Evolutionary conservation across 2,797 vertebrate species (phyloP), one percentile per base, ranked within the genome.

Genomic region (Oryzias dopingdopingensis): DNA sequence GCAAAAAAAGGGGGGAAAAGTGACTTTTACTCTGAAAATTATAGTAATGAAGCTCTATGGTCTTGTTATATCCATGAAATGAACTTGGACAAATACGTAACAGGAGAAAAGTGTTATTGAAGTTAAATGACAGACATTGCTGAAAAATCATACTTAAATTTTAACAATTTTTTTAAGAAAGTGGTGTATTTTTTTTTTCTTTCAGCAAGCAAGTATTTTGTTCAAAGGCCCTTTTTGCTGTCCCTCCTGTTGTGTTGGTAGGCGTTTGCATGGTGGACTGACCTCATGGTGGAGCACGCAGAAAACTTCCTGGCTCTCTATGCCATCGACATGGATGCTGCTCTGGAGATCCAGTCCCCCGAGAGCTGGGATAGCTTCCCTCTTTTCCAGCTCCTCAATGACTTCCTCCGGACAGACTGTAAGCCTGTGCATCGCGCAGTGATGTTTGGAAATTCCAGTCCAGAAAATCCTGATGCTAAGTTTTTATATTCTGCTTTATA

Each of bases 191-290:
- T 32, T 32, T 32, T 10, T 32, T 32, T 26, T 6, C 32, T 32
- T 32, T 32, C 32, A 32, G 8, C 10, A 32, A 32, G 8, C 32
- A 12, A 2, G 8, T 12, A 3, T 32, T 37, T 37, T 37, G 32
- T 13, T 37, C 12, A 37, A 37, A 37, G 3, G 32, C 81, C 51
- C 70, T 51, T 37, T 63, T 43, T 45, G 15, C 43, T 29, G 10
- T 56, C 55, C 76, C 23, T 55, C 75, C 65, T 65, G 68, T 55
- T 88, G 77, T 83, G 74, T 87, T 68, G 86, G 67, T 80, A 99
- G 97, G 97, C 97, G 14, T 99, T 99, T 88, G 96, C 97, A 14
- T 99, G 97, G 97, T 99, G 97, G 97, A 98, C 97, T 75, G 97
- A 99, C 88, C 91, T 99, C 77, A 99, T 99, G 97, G 95, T 97